phyloP scores from a whole-genome alignment of 2,888 invertebrate genomes.

The Perdita meconis region DNA sequence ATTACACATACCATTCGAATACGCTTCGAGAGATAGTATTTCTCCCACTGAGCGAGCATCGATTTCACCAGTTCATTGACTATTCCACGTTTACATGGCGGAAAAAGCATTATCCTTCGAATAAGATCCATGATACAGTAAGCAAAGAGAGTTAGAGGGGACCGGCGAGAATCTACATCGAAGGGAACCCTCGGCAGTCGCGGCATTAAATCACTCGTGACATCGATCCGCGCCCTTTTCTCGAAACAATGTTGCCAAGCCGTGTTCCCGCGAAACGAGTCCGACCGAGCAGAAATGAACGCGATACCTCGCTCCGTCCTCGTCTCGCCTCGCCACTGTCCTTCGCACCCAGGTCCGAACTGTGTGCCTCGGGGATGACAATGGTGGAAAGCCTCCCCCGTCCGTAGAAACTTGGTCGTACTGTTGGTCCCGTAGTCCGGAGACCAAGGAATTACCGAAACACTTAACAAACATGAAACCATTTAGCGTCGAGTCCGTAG shows the following conservation, averaged over 20 bases:
- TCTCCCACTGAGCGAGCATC: too few species aligned
- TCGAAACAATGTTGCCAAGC: constrained; percentile 48
- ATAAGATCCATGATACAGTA: not conserved
- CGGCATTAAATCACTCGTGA: constrained; percentile 58
- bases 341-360: constrained; percentile 10
- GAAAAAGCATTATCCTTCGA: not conserved
- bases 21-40: too few species aligned
- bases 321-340: not conserved
- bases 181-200: constrained; percentile 28
- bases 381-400: constrained; percentile 9
- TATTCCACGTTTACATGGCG: not conserved
- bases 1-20: too few species aligned
- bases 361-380: constrained; percentile 43
- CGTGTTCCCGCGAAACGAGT: constrained; percentile 24
- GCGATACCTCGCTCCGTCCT: constrained; percentile 33
- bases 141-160: not conserved
- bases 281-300: constrained; percentile 39
- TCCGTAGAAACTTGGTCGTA: constrained; percentile 41
- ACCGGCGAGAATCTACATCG: constrained; percentile 17
- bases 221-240: constrained; percentile 57
- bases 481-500: constrained; percentile 31
- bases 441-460: constrained; percentile 50
- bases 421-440: constrained; percentile 22
- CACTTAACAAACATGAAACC: constrained; percentile 58
- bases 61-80: too few species aligned